Base-by-base conservation (phyloP, 1,140 invertebrate genomes). In the Bombus soroeensis region DNA sequence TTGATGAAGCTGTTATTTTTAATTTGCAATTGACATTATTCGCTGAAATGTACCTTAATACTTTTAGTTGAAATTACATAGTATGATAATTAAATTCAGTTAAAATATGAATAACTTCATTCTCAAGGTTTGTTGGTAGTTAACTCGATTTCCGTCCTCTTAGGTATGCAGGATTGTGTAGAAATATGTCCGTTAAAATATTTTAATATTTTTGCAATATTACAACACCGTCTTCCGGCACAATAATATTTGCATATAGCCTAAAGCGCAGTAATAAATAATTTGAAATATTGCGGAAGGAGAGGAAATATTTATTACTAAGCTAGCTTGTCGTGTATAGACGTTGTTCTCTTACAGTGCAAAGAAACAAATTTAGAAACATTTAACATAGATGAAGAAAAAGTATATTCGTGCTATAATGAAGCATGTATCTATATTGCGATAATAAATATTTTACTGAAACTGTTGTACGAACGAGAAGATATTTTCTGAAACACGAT, bases 201-300 rank as follows among this genome's bases (percentile, higher is more conserved):
- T 89, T 92, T 87, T 81, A 93, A 90, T 94, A 93, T 92, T 92
- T 94, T 94, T 93, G 89, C 92, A 93, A 92, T 93, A 66, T 88
- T 85, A 91, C 91, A 89, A 92, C 91, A 91, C 85, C 91, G 94
- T 95, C 94, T 95, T 94, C 93, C 94, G 91, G 89, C 88, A 92
- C 90, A 92, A 87, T 93, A 92, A 93, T 81, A 83, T 92, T 91
- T 92, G 87, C 73, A 83, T 71, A 76, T 91, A 92, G 88, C 87
- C 88, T 93, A 92, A 91, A 91, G 34, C 70, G 84, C 79, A 87
- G 59, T 78, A 64, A 37, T 62, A 28, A 85, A 77, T 41, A 79
- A 72, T 85, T 64, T 70, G 66, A 76, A 62, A 70, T 59, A 82
- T 77, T 57, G 32, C 37, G 34, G 79, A 86, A 13, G 13, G 41